Base-by-base conservation (phyloP, 2,888 invertebrate genomes). In the Gasteruption jaculator region DNA sequence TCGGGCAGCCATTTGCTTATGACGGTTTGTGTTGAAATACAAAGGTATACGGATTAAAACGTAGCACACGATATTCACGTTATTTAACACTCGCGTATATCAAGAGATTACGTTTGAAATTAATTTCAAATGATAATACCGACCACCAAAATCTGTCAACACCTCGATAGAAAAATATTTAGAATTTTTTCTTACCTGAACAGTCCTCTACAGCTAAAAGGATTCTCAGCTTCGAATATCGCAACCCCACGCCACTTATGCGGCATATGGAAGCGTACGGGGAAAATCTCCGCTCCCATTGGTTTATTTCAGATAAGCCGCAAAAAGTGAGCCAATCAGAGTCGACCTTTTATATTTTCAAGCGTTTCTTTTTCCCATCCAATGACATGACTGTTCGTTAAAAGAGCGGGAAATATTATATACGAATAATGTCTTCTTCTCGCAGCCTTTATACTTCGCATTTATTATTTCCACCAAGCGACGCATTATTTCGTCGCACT, bases 221-320 rank as follows among this genome's bases (percentile, higher is more conserved):
- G 71, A 69, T 70, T 69, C 74, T 74, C 75, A 73, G 76, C 76
- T 77, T 76, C 75, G 76, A 77, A 76, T 76, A 75, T 76, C 73
- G 72, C 71, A 74, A 76, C 76, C 78, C 78, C 78, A 79, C 78
- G 78, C 78, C 76, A 78, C 76, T 77, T 75, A 74, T 74, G 75
- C 75, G 73, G 75, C 74, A 74, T 74, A 75, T 73, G 73, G 73
- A 71, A 74, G 74, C 70, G 73, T 60, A 68, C 61, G 60, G 60
- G 65, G 67, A 69, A 65, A 65, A 62, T 62, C 62, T 56, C 46
- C 50, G 46, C 58, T 61, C 53, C 67, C 56, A 79, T 79, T 79
- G 78, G 79, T 61, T 62, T 62, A 68, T 69, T 78, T 77, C 71
- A 71, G 78, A 78, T 71, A 73, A 74, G 72, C 74, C 78, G 78